Conservation (phyloP, 2,888 invertebrate species). For the Drosophila conformis region DNA sequence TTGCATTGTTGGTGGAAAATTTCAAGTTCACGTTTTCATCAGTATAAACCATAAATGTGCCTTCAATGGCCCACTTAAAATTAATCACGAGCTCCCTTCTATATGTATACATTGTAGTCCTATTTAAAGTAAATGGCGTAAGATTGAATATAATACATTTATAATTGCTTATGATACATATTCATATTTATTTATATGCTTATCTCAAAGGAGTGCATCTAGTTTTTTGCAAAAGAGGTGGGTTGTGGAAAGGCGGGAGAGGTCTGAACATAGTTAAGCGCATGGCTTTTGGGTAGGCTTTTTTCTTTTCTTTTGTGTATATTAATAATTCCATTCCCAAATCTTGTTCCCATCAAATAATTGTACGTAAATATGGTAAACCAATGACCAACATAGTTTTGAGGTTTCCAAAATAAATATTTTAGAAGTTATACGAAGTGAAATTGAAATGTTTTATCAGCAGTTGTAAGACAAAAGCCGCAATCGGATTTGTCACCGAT, state of each 20-base stretch:
- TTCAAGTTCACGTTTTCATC: background rate
- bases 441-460: slow-evolving; percentile 88
- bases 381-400: background rate
- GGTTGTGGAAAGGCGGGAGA: background rate
- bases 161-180: background rate
- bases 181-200: background rate
- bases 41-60: background rate
- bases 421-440: slow-evolving; percentile 83
- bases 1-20: background rate
- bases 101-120: background rate
- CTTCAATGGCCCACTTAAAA: slow-evolving; percentile 4
- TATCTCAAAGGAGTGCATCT: background rate
- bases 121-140: slow-evolving; percentile 5
- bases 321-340: background rate
- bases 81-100: slow-evolving; percentile 28
- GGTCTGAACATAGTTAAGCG: background rate
- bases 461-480: slow-evolving; percentile 89
- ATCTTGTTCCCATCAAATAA: background rate
- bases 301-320: background rate
- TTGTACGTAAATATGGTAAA: background rate
- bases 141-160: background rate
- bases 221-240: background rate
- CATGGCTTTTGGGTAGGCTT: background rate
- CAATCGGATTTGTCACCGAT: slow-evolving; percentile 87
- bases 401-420: background rate